phyloP scores from a whole-genome alignment of 2,797 vertebrate species.

The Microcaecilia unicolor region DNA sequence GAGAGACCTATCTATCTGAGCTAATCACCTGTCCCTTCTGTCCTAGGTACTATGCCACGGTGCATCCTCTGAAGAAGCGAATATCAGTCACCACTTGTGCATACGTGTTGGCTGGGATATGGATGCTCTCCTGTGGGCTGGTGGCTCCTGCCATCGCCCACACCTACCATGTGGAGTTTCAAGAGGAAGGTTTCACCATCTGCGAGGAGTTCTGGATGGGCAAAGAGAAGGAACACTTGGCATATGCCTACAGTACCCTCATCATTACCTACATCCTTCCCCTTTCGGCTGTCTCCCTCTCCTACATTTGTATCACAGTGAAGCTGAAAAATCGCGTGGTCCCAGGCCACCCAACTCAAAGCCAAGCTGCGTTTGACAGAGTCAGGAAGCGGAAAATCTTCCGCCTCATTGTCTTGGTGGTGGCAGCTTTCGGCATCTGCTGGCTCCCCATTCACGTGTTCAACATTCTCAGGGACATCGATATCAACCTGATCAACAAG shows the following conservation, averaged over 20 bases:
- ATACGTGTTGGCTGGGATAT: conserved; percentile 69
- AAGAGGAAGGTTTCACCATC: conserved; percentile 71
- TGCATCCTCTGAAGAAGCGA: conserved; percentile 75
- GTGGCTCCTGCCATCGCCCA: conserved; percentile 75
- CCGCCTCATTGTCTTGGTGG: conserved; percentile 69
- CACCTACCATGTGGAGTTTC: conserved; percentile 80
- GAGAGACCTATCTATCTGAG: too few species aligned
- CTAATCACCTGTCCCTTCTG: not conserved
- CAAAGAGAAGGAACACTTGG: conserved; percentile 60
- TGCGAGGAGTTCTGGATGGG: conserved; percentile 86
- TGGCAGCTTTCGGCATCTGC: conserved; percentile 71
- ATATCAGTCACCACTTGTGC: conserved; percentile 68
- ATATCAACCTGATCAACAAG: conserved; percentile 75
- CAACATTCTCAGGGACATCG: conserved; percentile 75
- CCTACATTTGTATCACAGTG: conserved; percentile 75
- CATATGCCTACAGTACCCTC: conserved; percentile 73
- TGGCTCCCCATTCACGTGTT: conserved; percentile 84
- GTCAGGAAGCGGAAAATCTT: conserved; percentile 75
- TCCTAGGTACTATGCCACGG: conserved; percentile 71
- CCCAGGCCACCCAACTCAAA: conserved; percentile 70
- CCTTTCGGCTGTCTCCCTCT: conserved; percentile 71
- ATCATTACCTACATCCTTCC: conserved; percentile 78
- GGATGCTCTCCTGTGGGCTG: conserved; percentile 72
- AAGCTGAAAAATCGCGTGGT: conserved; percentile 74
- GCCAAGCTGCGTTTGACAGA: conserved; percentile 66